Evolutionary conservation across 2,113 vertebrate genomes (phyloP).

Genomic region (Entomyzon cyanotis): DNA sequence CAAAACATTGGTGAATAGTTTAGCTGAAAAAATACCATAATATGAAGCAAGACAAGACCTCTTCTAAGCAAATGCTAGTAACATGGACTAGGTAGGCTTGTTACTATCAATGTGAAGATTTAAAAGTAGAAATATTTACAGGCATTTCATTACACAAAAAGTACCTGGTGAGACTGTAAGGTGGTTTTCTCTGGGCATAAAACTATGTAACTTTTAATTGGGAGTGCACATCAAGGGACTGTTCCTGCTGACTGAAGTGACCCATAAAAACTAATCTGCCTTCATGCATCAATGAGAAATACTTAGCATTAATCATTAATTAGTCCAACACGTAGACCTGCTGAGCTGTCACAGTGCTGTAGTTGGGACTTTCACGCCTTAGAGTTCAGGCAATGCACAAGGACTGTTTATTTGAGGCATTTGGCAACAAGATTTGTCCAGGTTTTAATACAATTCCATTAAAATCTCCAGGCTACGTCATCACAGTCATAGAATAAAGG

Average conservation of each 20-base stretch:
- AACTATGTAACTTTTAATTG: background rate
- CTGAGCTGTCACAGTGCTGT: background rate
- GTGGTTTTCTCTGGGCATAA: background rate
- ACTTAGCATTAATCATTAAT: background rate
- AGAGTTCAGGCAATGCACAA: background rate
- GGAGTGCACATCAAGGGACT: background rate
- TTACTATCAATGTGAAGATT: background rate
- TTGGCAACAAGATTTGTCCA: background rate
- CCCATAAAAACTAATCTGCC: conserved; percentile 2
- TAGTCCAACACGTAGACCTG: background rate
- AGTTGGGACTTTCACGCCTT: background rate
- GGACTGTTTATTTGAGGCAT: background rate
- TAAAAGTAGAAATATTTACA: background rate
- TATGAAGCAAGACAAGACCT: background rate
- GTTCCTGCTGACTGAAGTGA: background rate
- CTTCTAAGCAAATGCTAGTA: background rate
- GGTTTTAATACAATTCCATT: background rate
- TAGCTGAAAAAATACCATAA: background rate
- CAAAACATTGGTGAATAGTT: background rate
- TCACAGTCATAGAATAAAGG: accelerated
- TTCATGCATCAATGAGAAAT: conserved; percentile 4
- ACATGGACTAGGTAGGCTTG: background rate
- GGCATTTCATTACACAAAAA: background rate
- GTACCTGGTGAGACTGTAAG: background rate
- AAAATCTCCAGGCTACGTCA: background rate